Evolutionary conservation across 2,888 invertebrate species (phyloP).

Genomic region (Ophion costatus): DNA sequence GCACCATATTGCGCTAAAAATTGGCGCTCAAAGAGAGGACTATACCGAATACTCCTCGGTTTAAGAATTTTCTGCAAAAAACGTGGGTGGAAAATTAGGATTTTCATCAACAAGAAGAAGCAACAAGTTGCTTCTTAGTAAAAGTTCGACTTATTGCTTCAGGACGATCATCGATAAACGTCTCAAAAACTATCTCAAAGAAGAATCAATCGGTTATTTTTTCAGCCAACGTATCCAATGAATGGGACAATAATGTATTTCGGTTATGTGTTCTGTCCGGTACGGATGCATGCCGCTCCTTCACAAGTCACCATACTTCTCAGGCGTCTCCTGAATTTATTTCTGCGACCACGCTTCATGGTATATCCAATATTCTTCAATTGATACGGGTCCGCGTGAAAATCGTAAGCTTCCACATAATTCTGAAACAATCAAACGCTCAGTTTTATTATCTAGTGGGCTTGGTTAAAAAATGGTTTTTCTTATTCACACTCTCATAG

Average conservation of each 20-base stretch:
- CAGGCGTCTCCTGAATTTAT: constrained; percentile 73
- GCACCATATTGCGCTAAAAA: no score
- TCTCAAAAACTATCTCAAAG: no score
- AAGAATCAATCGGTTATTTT: not conserved
- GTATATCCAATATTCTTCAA: constrained; percentile 86
- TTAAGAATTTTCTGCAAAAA: no score
- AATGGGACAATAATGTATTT: not conserved
- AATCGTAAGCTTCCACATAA: constrained; percentile 91
- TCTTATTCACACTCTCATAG: no score
- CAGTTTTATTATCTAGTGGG: not conserved
- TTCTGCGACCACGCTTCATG: constrained; percentile 71
- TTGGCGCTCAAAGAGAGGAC: no score
- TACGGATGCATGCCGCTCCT: constrained; percentile 68
- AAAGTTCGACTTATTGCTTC: no score
- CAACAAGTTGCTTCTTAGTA: no score
- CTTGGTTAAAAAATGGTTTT: no score
- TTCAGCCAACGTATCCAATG: not conserved
- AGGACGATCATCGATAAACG: no score
- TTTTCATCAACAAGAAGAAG: no score
- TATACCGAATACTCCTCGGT: no score
- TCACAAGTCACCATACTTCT: constrained; percentile 74
- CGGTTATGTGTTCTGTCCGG: constrained; percentile 53
- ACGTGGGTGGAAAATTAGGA: no score
- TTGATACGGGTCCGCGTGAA: constrained; percentile 89
- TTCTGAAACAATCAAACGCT: constrained; percentile 84